Evolutionary conservation across 2,113 vertebrate genomes (phyloP).

Genomic region (Archocentrus centrarchus): DNA sequence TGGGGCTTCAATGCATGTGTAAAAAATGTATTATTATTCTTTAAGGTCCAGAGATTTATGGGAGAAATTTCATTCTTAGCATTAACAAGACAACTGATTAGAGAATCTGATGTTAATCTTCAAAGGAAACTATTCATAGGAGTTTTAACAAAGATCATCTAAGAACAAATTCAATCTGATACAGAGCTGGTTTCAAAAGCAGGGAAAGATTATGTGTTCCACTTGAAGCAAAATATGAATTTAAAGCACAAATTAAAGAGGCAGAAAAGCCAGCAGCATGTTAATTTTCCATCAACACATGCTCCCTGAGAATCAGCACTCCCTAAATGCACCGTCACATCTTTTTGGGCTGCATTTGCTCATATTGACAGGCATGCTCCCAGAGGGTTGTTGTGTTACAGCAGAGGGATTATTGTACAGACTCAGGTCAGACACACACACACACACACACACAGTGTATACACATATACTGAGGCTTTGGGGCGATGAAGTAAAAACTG

Average conservation of each 20-base stretch:
- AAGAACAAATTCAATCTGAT: background rate
- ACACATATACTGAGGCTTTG: constrained; percentile 28
- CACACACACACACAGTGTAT: constrained; percentile 14
- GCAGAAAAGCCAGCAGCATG: constrained; percentile 19
- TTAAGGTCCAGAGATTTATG: background rate
- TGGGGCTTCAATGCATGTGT: background rate
- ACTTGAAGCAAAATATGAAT: constrained; percentile 34
- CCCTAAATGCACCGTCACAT: constrained; percentile 49
- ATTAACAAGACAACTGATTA: constrained; percentile 1
- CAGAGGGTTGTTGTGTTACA: constrained; percentile 35
- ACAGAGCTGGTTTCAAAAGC: constrained; percentile 13
- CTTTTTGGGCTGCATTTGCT: constrained; percentile 41
- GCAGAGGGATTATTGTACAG: constrained; percentile 28
- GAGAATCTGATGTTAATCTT: constrained; percentile 10
- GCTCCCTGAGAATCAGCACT: constrained; percentile 48
- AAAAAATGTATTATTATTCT: background rate
- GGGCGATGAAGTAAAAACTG: constrained; percentile 61
- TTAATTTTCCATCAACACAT: constrained; percentile 42
- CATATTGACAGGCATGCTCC: constrained; percentile 45
- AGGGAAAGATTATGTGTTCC: background rate
- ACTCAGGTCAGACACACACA: constrained; percentile 23
- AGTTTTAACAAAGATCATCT: background rate
- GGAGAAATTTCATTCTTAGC: background rate
- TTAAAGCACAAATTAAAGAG: constrained; percentile 41
- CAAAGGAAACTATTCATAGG: background rate